Evolutionary conservation across 2,113 vertebrate species (phyloP).

Genomic region (Nestor notabilis): DNA sequence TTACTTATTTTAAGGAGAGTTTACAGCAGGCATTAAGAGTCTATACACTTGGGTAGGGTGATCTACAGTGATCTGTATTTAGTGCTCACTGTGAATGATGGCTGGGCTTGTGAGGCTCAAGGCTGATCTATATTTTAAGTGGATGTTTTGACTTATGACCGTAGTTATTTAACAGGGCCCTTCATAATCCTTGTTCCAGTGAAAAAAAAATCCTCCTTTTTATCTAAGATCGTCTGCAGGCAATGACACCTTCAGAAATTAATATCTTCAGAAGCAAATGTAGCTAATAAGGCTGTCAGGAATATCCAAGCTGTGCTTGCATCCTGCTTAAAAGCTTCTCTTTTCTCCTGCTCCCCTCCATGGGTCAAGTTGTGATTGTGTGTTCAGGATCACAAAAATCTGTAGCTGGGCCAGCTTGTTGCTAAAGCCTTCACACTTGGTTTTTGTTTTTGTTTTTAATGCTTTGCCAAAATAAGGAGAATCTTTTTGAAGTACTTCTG

Average conservation of each 20-base stretch:
- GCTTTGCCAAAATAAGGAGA: not conserved
- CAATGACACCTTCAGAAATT: constrained; percentile 19
- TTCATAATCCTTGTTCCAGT: constrained; percentile 30
- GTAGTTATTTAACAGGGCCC: constrained; percentile 20
- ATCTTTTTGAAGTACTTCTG: not conserved
- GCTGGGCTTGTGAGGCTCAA: constrained; percentile 7
- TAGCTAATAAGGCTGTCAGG: not conserved
- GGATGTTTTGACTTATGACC: constrained; percentile 42
- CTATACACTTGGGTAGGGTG: not conserved
- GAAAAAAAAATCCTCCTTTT: constrained; percentile 20
- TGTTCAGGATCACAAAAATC: not conserved
- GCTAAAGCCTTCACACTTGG: not conserved
- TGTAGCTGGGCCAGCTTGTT: not conserved
- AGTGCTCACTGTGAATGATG: constrained; percentile 17
- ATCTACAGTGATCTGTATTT: constrained; percentile 2
- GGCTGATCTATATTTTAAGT: constrained; percentile 53
- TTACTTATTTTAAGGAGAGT: not conserved
- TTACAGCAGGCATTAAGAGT: not conserved
- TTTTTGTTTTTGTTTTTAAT: not conserved
- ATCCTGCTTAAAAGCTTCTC: not conserved
- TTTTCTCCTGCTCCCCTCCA: not conserved
- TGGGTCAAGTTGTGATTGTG: not conserved
- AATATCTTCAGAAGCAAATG: constrained; percentile 1
- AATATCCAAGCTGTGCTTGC: not conserved
- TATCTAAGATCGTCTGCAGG: constrained; percentile 34